These are phyloP conservation scores for Phyllostomus hastatus DNA, from an alignment of 2,113 vertebrate genomes.

Conservation along the genomic window DNA sequence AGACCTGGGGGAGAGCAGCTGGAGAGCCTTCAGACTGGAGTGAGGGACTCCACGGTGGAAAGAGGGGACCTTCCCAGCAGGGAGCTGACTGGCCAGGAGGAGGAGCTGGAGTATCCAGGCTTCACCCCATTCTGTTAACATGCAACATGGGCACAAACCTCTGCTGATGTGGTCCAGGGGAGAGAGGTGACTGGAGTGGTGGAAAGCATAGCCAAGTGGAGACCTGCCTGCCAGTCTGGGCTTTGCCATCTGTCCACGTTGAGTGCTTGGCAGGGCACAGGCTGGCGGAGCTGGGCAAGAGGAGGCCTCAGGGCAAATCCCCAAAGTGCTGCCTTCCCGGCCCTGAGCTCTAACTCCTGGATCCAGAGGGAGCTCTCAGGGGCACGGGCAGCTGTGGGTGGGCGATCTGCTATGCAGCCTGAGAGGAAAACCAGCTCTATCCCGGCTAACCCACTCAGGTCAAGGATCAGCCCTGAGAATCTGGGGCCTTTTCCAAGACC, in stretches of 20 bases:
- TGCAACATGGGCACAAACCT: too few relatives aligned
- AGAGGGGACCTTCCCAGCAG: not conserved
- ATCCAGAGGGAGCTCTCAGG: not conserved
- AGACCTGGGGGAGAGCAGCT: not conserved
- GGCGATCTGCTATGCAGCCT: not conserved
- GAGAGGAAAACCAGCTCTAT: not conserved
- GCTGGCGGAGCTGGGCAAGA: not conserved
- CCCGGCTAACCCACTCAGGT: not conserved
- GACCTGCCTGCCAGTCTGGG: too few relatives aligned
- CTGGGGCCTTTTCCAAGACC: conserved; percentile 69
- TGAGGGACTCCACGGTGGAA: accelerated
- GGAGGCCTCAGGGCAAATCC: too few relatives aligned
- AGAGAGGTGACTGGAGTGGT: not conserved
- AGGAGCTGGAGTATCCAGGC: too few relatives aligned
- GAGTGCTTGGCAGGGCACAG: too few relatives aligned
- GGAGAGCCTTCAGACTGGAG: not conserved
- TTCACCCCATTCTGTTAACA: not conserved
- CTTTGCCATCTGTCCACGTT: not conserved
- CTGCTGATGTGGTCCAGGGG: accelerated
- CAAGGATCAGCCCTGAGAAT: not conserved
- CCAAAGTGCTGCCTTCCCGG: not conserved
- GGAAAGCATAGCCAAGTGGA: not conserved
- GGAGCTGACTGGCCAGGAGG: not conserved
- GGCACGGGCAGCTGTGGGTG: not conserved
- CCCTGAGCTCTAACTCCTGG: not conserved